Evolutionary conservation across 1,140 invertebrate species (phyloP).

Genomic region (Ceratosolen fusciceps): DNA sequence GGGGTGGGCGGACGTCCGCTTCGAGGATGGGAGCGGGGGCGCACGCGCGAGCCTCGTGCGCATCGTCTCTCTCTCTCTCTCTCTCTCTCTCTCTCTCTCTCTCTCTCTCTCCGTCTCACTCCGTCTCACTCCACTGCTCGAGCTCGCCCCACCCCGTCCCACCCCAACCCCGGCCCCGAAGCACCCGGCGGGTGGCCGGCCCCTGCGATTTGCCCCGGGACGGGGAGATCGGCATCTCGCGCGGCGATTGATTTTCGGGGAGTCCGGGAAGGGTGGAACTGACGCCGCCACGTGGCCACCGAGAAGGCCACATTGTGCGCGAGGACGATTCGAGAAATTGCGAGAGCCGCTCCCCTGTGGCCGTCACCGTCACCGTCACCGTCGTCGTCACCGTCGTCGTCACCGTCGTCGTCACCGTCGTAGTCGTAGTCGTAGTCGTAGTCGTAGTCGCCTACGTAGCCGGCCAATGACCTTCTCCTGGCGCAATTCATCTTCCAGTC

Average conservation of each 20-base stretch:
- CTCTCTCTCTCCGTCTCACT: no score
- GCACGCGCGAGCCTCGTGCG: neutral
- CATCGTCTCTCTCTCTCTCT: neutral
- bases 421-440: no score
- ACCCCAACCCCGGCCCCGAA: no score
- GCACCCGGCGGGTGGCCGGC: neutral
- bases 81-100: no score
- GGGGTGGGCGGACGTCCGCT: neutral
- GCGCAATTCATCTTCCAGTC: no score
- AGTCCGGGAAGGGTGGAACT: neutral
- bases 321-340: neutral
- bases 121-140: no score
- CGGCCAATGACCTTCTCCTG: no score
- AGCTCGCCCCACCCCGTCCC: no score
- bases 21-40: neutral
- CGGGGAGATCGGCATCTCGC: slow-evolving; percentile 26
- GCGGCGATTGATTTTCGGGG: slow-evolving; percentile 44
- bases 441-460: no score
- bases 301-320: slow-evolving; percentile 4
- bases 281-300: neutral
- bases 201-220: slow-evolving; percentile 26
- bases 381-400: no score
- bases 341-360: neutral
- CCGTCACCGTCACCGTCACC: no score
- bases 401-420: no score